Evolutionary conservation across 2,113 vertebrate genomes (phyloP).

Genomic region (Aspidoscelis tigris): DNA sequence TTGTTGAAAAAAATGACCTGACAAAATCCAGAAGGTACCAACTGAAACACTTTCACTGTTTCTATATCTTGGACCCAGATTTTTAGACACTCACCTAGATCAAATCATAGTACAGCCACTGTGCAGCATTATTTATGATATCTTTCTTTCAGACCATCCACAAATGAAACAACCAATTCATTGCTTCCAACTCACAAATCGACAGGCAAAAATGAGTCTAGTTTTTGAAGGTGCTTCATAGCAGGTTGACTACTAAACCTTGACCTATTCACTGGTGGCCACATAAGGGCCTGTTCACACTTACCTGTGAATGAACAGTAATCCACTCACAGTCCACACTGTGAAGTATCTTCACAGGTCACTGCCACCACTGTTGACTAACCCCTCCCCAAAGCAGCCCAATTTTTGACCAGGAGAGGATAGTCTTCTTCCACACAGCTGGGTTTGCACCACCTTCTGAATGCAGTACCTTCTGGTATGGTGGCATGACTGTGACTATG

Average conservation of each 20-base stretch:
- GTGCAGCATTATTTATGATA: neutral
- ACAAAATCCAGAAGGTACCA: neutral
- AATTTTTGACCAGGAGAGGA: no score
- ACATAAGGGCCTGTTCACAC: no score
- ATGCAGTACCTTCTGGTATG: no score
- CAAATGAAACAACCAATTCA: neutral
- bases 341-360: no score
- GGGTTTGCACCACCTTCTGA: no score
- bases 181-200: neutral
- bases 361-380: no score
- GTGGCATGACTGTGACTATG: no score
- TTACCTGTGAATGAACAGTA: no score
- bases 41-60: neutral
- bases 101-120: neutral
- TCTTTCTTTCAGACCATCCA: neutral
- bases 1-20: slow-evolving; percentile 17
- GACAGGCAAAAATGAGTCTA: neutral
- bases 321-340: no score
- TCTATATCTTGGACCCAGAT: neutral
- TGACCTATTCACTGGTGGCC: no score
- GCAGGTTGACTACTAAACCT: neutral
- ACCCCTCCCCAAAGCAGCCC: no score
- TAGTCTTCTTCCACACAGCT: no score
- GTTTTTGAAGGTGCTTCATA: neutral
- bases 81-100: neutral